A percentile compares a stretch with the other conserved stretches of the same genome.
These are phyloP conservation scores for Vidua macroura DNA, from an alignment of 2,113 vertebrate species.

Conservation along the genomic window DNA sequence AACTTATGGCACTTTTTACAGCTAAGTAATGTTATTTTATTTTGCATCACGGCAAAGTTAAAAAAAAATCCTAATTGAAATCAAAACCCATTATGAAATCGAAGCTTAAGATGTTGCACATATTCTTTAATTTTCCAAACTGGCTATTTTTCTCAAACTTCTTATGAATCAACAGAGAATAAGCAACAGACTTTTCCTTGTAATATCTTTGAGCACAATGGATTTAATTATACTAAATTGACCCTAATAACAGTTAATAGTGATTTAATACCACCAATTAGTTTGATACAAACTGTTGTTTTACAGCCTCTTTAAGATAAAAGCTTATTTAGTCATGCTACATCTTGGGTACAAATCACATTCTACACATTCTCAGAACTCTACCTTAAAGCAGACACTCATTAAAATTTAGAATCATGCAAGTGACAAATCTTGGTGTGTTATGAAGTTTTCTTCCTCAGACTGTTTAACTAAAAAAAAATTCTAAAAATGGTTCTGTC, in stretches of 20 bases:
- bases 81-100: background rate
- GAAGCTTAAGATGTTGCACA: background rate
- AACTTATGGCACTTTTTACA: background rate
- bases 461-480: background rate
- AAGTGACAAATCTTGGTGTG: background rate
- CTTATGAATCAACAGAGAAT: background rate
- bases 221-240: constrained; percentile 48
- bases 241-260: constrained; percentile 47
- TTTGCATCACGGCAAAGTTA: background rate
- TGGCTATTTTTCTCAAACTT: background rate
- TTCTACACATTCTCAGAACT: background rate
- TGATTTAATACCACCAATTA: constrained; percentile 26
- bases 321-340: background rate
- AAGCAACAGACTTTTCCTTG: background rate
- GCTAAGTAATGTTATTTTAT: background rate
- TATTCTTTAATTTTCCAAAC: background rate
- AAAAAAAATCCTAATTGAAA: background rate
- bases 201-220: background rate
- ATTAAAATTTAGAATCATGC: background rate
- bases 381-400: background rate
- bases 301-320: constrained; percentile 34
- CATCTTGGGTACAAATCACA: background rate
- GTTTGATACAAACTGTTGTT: constrained; percentile 18
- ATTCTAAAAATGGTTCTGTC: background rate
- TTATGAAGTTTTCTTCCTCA: background rate